Evolutionary conservation across 2,113 vertebrate genomes (phyloP), one percentile per base, ranked within the genome.

Genomic region (Bucco capensis): DNA sequence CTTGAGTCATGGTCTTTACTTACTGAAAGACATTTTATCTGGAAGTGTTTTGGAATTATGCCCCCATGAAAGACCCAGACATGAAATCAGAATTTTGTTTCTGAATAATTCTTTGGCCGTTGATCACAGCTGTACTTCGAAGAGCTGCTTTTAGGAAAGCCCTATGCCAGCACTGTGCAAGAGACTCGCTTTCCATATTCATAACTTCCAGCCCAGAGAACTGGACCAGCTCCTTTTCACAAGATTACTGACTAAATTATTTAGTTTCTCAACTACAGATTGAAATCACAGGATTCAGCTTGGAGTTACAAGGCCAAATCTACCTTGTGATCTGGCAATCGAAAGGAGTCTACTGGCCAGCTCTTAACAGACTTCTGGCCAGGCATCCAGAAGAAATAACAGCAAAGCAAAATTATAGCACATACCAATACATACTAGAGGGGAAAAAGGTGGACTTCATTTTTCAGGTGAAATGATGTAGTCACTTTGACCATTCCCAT

Each of bases 51-150:
- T 78, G 58, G 61, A 91, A 86, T 30, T 24, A 56, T 77, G 3
- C 3, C 30, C 53, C 44, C n/a, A n/a, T 66, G 37, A 71, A 82
- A 83, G 73, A 80, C 30, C 33, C 66, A 75, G 86, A 72, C 50
- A 40, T 38, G 65, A 90, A 88, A 94, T 93, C 37, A 91, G 72
- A 72, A 78, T 67, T 84, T 84, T 50, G 53, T 78, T 94, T 90
- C 46, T 92, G 40, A 78, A 46, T 74, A 81, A 74, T 77, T 81
- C 6, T 25, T 88, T 92, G 88, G 85, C 79, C 86, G 82, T 64
- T 91, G 58, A 33, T 37, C 27, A 40, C 19, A 46, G 69, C 64
- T 90, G 49, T 67, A 71, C 31, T 71, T 61, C 49, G 53, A 71
- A 88, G 22, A 86, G 28, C 53, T 93, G 73, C 44, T 89, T 69